These are phyloP conservation scores for Zosterops pallidus DNA, from an alignment of 2,113 vertebrate genomes.

Conservation along the genomic window DNA sequence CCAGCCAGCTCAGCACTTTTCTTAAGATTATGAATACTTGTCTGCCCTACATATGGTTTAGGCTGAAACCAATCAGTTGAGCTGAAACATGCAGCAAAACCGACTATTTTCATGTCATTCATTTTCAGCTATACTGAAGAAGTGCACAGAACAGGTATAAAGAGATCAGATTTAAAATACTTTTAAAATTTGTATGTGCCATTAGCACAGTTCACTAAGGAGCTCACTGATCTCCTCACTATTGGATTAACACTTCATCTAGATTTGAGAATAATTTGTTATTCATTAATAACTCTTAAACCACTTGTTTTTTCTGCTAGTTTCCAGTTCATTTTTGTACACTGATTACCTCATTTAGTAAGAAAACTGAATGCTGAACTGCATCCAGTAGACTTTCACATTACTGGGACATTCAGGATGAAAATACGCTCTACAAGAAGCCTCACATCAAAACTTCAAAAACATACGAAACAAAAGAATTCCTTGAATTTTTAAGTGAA, in stretches of 20 bases:
- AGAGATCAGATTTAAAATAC: neutral
- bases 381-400: neutral
- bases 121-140: neutral
- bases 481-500: neutral
- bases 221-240: neutral
- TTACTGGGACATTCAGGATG: neutral
- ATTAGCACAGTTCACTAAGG: neutral
- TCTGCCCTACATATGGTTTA: slow-evolving; percentile 60
- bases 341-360: neutral
- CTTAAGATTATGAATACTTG: slow-evolving; percentile 39
- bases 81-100: neutral
- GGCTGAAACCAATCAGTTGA: slow-evolving; percentile 11
- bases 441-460: neutral
- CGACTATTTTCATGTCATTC: neutral
- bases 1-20: slow-evolving; percentile 61
- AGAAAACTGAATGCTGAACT: neutral
- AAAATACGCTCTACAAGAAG: fast-evolving
- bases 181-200: neutral
- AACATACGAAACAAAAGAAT: neutral
- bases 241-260: neutral
- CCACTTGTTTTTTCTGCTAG: neutral
- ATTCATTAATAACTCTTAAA: neutral
- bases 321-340: neutral
- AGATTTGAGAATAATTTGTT: neutral
- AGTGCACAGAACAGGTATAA: neutral